Evolutionary conservation across 2,113 vertebrate species (phyloP).

Genomic region (Colinus virginianus): DNA sequence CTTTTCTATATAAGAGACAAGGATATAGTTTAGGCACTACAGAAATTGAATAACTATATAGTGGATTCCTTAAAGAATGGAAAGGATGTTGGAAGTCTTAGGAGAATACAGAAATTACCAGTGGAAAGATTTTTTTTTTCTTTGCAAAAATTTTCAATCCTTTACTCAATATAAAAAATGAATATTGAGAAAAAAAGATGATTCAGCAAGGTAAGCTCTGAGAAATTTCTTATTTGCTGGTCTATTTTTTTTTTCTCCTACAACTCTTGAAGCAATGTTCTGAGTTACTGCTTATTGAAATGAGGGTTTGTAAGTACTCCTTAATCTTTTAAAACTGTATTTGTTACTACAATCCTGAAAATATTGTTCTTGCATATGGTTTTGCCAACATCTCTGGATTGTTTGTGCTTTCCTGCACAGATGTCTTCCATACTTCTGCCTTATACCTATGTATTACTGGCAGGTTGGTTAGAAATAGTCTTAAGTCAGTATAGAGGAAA

Average conservation of each 20-base stretch:
- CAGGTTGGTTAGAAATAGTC: neutral
- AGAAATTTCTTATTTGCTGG: neutral
- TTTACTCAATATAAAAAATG: neutral
- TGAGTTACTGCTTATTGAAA: neutral
- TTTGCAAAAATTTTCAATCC: neutral
- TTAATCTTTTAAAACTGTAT: neutral
- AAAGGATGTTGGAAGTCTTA: neutral
- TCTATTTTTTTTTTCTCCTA: neutral
- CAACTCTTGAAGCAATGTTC: neutral
- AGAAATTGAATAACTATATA: neutral
- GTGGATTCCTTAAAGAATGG: neutral
- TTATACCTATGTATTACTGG: neutral
- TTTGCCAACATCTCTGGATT: constrained; percentile 23
- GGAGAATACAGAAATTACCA: neutral
- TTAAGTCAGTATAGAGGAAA: neutral
- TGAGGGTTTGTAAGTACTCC: neutral
- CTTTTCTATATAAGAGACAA: neutral
- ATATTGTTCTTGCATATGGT: neutral
- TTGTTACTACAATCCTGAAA: neutral
- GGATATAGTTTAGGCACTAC: neutral
- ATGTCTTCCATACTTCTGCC: neutral
- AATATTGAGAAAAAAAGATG: neutral
- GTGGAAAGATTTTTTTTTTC: neutral
- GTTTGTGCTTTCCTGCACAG: neutral
- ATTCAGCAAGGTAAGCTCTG: neutral